phyloP scores from a whole-genome alignment of 1,140 invertebrate genomes.

The Zophobas atratus region DNA sequence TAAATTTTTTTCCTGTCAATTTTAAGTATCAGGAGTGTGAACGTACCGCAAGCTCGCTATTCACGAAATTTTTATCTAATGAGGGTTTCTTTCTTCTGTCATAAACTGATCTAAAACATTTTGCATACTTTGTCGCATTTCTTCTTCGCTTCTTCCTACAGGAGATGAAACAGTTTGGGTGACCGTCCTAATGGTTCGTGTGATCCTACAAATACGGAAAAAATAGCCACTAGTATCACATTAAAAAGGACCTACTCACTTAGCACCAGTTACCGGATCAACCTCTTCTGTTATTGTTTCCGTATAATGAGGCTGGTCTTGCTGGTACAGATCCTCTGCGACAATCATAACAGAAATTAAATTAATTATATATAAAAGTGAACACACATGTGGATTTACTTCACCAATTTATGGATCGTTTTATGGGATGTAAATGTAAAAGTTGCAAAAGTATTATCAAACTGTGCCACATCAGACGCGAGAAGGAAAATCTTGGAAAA shows the following conservation, averaged over 20 bases:
- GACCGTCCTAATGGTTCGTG: slow-evolving; percentile 69
- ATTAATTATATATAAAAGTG: neutral
- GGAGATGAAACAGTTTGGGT: slow-evolving; percentile 65
- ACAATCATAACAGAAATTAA: slow-evolving; percentile 29
- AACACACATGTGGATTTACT: too few relatives aligned
- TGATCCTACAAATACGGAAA: slow-evolving; percentile 67
- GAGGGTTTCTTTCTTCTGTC: slow-evolving; percentile 68
- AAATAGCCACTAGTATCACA: too few relatives aligned
- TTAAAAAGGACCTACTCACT: slow-evolving; percentile 64
- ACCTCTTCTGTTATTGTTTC: slow-evolving; percentile 71
- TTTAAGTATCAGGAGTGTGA: slow-evolving; percentile 19
- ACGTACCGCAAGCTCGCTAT: slow-evolving; percentile 28
- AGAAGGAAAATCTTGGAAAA: too few relatives aligned
- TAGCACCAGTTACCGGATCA: slow-evolving; percentile 72
- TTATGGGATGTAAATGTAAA: too few relatives aligned
- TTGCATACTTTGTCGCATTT: slow-evolving; percentile 71
- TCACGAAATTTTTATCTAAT: slow-evolving; percentile 47
- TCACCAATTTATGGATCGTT: slow-evolving; percentile 31
- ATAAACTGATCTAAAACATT: slow-evolving; percentile 73
- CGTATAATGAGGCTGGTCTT: slow-evolving; percentile 72
- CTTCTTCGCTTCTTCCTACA: slow-evolving; percentile 62
- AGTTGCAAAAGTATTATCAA: neutral
- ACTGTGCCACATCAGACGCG: too few relatives aligned
- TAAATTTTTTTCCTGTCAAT: slow-evolving; percentile 46
- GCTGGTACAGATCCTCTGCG: slow-evolving; percentile 73